Percentiles rank a stretch among this genome's conserved stretches.
Conservation (phyloP, 2,113 vertebrate genomes). For the Tragelaphus imberbis region DNA sequence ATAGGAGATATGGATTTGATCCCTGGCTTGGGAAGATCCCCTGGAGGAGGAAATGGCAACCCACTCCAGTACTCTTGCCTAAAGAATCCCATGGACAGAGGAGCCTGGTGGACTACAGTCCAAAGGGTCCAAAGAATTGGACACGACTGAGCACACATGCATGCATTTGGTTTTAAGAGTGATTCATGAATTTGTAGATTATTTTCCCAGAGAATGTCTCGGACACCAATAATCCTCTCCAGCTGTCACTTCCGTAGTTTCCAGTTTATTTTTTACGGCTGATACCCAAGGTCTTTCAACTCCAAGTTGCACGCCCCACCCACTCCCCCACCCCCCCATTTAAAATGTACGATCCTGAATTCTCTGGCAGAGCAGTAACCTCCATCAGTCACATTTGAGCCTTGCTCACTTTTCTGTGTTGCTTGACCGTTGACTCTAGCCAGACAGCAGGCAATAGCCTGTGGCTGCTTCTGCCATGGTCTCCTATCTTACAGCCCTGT, state of each 20-base stretch:
- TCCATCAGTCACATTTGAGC: rapidly evolving
- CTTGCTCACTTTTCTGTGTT: neutral
- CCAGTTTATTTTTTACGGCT: neutral
- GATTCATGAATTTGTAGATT: neutral
- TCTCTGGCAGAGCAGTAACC: neutral
- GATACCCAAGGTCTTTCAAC: neutral
- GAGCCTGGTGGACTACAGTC: neutral
- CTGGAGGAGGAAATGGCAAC: neutral
- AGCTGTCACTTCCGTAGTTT: rapidly evolving
- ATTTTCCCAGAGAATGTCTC: neutral
- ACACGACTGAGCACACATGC: neutral
- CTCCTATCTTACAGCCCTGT: neutral
- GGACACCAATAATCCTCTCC: neutral
- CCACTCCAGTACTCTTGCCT: neutral
- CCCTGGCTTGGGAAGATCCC: neutral
- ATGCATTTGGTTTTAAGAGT: neutral
- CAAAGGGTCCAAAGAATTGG: neutral
- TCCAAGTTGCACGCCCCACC: neutral
- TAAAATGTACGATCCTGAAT: neutral
- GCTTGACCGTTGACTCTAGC: neutral
- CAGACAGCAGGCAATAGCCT: neutral
- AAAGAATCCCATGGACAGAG: neutral
- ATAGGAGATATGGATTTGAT: neutral
- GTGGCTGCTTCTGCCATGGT: neutral
- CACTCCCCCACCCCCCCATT: rapidly evolving